Evolutionary conservation across 37 sponge, comb jelly and placozoan species (phyloP), one percentile per base, ranked within the genome.

Genomic region (Cladorhizidae sp.): DNA sequence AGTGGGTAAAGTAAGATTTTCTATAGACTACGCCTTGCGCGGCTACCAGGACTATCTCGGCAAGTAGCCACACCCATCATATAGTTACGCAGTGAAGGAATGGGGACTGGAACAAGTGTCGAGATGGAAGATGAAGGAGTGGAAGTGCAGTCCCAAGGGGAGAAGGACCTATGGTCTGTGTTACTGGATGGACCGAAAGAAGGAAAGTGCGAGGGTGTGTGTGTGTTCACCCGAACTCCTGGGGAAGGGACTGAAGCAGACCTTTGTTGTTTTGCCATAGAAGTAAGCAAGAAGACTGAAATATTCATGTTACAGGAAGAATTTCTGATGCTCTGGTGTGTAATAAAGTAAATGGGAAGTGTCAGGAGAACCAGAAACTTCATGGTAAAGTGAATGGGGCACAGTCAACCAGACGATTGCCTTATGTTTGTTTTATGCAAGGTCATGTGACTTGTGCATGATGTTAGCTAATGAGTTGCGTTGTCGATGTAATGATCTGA

Each of bases 81-180:
- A n/a, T n/a, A n/a, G n/a, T n/a, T n/a, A n/a, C n/a, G n/a, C n/a
- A n/a, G n/a, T n/a, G n/a, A n/a, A n/a, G n/a, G n/a, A n/a, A 64
- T 64, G 83, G 73, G 73, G 74, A 73, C 41, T 22, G 65, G 73
- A 49, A 23, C 32, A 0, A 59, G 45, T 18, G n/a, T 41, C 1
- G 72, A 72, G 31, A 41, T 40, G 43, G 28, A 22, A 29, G 75
- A 39, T 29, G 67, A 1, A 40, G 80, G 40, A 3, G 28, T 51
- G 12, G 12, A 17, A 3, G 28, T 72, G 33, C 81, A 57, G 49
- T 28, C 61, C 8, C 81, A 81, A 49, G 72, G 45, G 22, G 32
- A 33, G 1, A 63, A 61, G 31, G 6, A 71, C 61, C 70, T 81
- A 2, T 72, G 81, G 81, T 51, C 58, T 3, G 7, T 81, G 17